Evolutionary conservation across 2,113 vertebrate species (phyloP), one percentile per base, ranked within the genome.

Genomic region (Planiliza haematocheilus): DNA sequence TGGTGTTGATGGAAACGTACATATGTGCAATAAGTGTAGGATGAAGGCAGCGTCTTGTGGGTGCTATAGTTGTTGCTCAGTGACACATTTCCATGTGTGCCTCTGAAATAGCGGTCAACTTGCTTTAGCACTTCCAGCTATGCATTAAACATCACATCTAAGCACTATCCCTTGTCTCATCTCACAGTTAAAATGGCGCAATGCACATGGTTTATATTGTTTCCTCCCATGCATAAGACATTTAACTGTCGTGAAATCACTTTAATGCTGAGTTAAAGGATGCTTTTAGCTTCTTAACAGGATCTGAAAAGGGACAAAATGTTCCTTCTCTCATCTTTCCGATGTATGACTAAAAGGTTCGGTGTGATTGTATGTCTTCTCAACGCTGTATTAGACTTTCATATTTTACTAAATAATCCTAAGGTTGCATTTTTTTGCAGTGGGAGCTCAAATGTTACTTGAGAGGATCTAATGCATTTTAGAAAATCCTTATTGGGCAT

Each of bases 81-180:
- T 57, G 51, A 46, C 64, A 53, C 46, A 50, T 79, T 57, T 64
- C 50, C 45, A 69, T 53, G 34, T 53, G 7, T 70, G 48, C 64
- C 36, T 18, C 63, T 59, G 58, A 11, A 62, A 81, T 68, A 63
- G 30, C 60, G 43, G 70, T 62, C 17, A 59, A 17, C 73, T 14
- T 53, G 51, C 37, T 80, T 82, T 59, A 69, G 64, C 52, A 77
- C 66, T 80, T 71, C 13, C 30, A 45, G 24, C 68, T 36, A 68
- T 83, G 57, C 67, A 83, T 89, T 86, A 84, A 82, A 67, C 42
- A 81, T 78, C 43, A n/a, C 63, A 39, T 71, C 21, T 16, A 70
- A 56, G 38, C 20, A 41, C 43, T 2, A 41, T 75, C n/a, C 21
- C 30, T 17, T 43, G 59, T 79, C 37, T 59, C 43, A 49, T 49